Percentiles rank a stretch among this genome's conserved stretches.
phyloP scores from a whole-genome alignment of 2,888 invertebrate species.

The Noctuana brunneofusca region DNA sequence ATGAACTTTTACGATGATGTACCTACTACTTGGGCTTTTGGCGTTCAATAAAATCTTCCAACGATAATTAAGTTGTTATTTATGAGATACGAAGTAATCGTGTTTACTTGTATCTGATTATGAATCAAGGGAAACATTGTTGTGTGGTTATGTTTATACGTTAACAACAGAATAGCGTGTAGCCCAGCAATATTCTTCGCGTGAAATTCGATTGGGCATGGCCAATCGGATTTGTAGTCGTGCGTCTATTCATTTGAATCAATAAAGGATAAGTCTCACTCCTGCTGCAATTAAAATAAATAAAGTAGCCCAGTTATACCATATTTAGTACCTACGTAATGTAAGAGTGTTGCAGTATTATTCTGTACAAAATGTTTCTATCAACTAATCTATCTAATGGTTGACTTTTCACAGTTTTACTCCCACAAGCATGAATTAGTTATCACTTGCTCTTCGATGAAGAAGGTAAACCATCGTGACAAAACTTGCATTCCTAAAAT shows the following conservation, averaged over 20 bases:
- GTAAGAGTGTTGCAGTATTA: too few relatives aligned
- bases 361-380: too few relatives aligned
- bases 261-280: neutral
- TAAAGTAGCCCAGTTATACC: too few relatives aligned
- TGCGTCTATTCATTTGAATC: neutral
- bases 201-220: conserved; percentile 49
- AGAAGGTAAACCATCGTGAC: too few relatives aligned
- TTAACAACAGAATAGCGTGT: conserved; percentile 30
- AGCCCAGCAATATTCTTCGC: conserved; percentile 20
- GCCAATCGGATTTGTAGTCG: conserved; percentile 43
- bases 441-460: too few relatives aligned
- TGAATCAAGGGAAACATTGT: conserved; percentile 11
- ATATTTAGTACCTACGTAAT: too few relatives aligned
- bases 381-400: too few relatives aligned
- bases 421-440: too few relatives aligned
- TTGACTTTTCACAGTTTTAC: too few relatives aligned
- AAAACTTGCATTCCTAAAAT: too few relatives aligned
- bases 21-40: too few relatives aligned
- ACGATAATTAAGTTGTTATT: conserved; percentile 4
- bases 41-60: neutral
- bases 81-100: conserved; percentile 6
- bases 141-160: neutral
- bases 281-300: too few relatives aligned
- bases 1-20: neutral
- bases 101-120: neutral